phyloP scores from a whole-genome alignment of 2,888 invertebrate species.

The Neelides folsomi region DNA sequence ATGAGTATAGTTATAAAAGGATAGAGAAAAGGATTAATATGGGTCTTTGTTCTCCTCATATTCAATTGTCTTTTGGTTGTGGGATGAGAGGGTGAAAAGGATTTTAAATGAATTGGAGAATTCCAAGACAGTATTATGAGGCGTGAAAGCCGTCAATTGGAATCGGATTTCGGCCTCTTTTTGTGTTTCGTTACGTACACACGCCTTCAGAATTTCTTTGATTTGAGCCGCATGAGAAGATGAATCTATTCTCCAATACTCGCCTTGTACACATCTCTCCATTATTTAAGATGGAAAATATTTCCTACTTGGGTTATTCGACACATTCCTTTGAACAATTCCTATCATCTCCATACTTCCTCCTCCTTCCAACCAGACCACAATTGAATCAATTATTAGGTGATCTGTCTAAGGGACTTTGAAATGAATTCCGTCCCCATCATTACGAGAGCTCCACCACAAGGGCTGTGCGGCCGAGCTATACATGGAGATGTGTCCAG shows the following conservation, averaged over 20 bases:
- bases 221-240: constrained; percentile 15
- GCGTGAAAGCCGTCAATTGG: constrained; percentile 23
- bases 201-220: constrained; percentile 17
- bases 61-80: too few relatives aligned
- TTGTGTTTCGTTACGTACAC: constrained; percentile 18
- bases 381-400: background rate
- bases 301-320: constrained; percentile 20
- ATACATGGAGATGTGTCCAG: too few relatives aligned
- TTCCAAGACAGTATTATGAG: constrained; percentile 13
- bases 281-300: constrained; percentile 6
- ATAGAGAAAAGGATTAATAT: too few relatives aligned
- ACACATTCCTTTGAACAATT: constrained; percentile 12
- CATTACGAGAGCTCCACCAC: background rate
- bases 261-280: background rate
- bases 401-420: constrained; percentile 7
- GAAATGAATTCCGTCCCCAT: constrained; percentile 2
- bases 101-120: too few relatives aligned
- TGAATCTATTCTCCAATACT: constrained; percentile 10
- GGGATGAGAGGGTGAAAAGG: too few relatives aligned
- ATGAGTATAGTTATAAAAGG: too few relatives aligned
- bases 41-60: too few relatives aligned
- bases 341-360: background rate
- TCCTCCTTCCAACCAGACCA: background rate
- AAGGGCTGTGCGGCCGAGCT: background rate
- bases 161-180: constrained; percentile 25